These are phyloP conservation scores for Eupithecia insigniata DNA, from an alignment of 2,888 invertebrate species.

Conservation along the genomic window DNA sequence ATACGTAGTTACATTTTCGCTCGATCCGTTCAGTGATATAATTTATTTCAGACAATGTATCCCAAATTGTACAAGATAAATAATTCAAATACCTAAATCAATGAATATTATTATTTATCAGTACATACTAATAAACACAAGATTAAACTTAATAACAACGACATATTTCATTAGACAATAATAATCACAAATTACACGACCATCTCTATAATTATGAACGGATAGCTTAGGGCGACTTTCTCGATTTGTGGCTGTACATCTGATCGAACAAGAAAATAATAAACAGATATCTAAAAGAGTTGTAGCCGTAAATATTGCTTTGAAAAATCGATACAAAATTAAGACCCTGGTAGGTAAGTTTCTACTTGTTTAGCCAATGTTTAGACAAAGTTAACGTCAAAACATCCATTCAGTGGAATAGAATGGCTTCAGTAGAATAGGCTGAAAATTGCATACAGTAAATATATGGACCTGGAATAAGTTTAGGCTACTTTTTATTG, in stretches of 20 bases:
- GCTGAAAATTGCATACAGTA: too few species aligned
- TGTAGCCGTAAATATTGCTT: constrained; percentile 37
- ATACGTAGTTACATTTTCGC: not conserved
- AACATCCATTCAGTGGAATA: too few species aligned
- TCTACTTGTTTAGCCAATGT: too few species aligned
- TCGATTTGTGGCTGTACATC: constrained; percentile 36
- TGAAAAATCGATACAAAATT: constrained; percentile 31
- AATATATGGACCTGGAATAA: too few species aligned
- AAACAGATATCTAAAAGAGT: constrained; percentile 38
- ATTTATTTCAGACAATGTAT: not conserved
- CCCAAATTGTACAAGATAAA: not conserved
- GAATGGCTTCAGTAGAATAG: too few species aligned
- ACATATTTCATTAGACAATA: constrained; percentile 38
- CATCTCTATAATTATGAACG: constrained; percentile 41
- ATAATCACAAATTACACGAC: constrained; percentile 35
- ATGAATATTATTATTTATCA: constrained; percentile 6
- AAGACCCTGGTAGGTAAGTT: constrained; percentile 3
- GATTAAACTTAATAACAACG: constrained; percentile 28
- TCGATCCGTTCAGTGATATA: not conserved
- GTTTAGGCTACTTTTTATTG: too few species aligned
- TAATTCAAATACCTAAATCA: not conserved
- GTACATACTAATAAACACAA: constrained; percentile 30
- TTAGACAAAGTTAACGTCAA: too few species aligned
- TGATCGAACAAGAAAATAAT: constrained; percentile 37
- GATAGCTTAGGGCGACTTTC: constrained; percentile 42